Percentiles rank a stretch among this genome's conserved stretches.
Evolutionary conservation across 2,113 vertebrate species (phyloP).

Genomic region (Meles meles): DNA sequence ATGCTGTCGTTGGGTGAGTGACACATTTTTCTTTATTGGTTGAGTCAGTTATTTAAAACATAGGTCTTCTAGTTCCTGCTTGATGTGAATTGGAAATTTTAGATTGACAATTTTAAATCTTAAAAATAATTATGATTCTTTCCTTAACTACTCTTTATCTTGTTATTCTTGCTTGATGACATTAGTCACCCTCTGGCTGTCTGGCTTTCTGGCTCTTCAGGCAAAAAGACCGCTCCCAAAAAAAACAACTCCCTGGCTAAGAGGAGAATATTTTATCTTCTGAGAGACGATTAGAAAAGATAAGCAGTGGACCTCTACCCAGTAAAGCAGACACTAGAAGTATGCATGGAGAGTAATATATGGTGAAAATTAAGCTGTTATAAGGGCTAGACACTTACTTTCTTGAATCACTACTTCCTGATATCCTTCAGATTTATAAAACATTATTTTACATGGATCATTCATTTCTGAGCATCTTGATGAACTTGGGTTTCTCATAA

Average conservation of each 20-base stretch:
- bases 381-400: neutral
- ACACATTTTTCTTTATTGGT: constrained; percentile 46
- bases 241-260: neutral
- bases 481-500: neutral
- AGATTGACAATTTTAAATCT: neutral
- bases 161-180: neutral
- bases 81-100: constrained; percentile 26
- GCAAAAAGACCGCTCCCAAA: neutral
- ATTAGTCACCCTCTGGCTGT: neutral
- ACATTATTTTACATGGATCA: constrained; percentile 1
- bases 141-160: neutral
- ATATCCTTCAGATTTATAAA: constrained; percentile 14
- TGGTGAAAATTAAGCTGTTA: neutral
- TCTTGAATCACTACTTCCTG: constrained; percentile 4
- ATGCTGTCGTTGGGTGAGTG: constrained; percentile 95
- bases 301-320: neutral
- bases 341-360: neutral
- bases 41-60: constrained; percentile 7
- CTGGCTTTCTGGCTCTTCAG: neutral
- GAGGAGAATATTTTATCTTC: neutral
- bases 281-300: neutral
- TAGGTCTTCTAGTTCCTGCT: neutral
- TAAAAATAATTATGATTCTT: neutral
- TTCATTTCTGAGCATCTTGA: neutral
- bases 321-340: neutral